Conservation (phyloP, 2,888 invertebrate species). For the Saturnia japonica region DNA sequence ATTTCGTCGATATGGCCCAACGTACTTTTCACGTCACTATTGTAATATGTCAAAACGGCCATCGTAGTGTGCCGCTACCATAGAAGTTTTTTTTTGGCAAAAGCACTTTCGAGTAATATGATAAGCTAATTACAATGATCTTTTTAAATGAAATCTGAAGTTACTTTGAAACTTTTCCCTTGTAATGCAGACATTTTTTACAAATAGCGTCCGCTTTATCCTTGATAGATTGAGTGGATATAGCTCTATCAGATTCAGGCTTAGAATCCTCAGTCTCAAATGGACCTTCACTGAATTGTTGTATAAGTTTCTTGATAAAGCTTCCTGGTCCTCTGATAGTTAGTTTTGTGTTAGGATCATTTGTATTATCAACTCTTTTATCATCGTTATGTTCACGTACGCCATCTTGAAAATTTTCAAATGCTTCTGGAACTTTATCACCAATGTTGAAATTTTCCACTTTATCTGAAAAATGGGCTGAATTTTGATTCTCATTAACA, state of each 20-base stretch:
- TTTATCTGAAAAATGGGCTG: slow-evolving; percentile 53
- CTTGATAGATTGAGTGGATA: slow-evolving; percentile 63
- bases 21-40: no score
- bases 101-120: slow-evolving; percentile 13
- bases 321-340: slow-evolving; percentile 74
- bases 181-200: slow-evolving; percentile 78
- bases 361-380: slow-evolving; percentile 42
- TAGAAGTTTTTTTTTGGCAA: slow-evolving; percentile 15
- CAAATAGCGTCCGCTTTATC: slow-evolving; percentile 76
- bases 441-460: slow-evolving; percentile 68
- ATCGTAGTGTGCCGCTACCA: no score
- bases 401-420: slow-evolving; percentile 69
- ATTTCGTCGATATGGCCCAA: no score
- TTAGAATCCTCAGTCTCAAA: slow-evolving; percentile 67
- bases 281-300: slow-evolving; percentile 76
- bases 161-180: slow-evolving; percentile 69
- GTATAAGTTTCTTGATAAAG: slow-evolving; percentile 75
- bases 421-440: slow-evolving; percentile 60
- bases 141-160: background rate
- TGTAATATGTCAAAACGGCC: no score
- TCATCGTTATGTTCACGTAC: slow-evolving; percentile 54
- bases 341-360: slow-evolving; percentile 56
- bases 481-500: slow-evolving; percentile 36
- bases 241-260: slow-evolving; percentile 64
- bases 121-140: background rate